A percentile compares a stretch with the other conserved stretches of the same genome.
phyloP scores from a whole-genome alignment of 2,888 invertebrate genomes.

The Lapara coniferarum region DNA sequence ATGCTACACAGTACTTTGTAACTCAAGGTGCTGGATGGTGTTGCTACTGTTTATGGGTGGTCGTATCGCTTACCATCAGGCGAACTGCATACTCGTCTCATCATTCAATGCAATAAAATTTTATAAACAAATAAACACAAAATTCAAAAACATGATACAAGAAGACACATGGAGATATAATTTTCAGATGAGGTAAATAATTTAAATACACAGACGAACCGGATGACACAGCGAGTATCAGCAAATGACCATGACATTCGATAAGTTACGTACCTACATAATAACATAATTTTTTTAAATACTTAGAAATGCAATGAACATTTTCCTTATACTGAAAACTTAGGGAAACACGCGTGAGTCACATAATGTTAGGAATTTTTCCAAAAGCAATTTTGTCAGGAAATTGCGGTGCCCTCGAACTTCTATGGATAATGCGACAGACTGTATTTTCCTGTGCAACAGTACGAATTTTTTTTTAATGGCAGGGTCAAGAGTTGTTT shows the following conservation, averaged over 20 bases:
- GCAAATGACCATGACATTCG: not conserved
- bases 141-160: too few species aligned
- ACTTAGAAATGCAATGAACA: slow-evolving; percentile 9
- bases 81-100: too few species aligned
- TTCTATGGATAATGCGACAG: not conserved
- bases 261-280: not conserved
- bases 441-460: not conserved
- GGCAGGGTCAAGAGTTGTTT: not conserved
- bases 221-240: not conserved
- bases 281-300: not conserved
- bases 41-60: too few species aligned
- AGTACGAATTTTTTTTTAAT: not conserved
- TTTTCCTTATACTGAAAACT: slow-evolving; percentile 47
- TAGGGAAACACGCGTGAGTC: slow-evolving; percentile 36
- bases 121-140: too few species aligned
- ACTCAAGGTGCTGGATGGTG: too few species aligned
- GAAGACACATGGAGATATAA: too few species aligned
- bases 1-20: too few species aligned
- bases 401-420: slow-evolving; percentile 4
- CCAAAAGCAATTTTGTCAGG: not conserved
- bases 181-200: too few species aligned
- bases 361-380: not conserved
- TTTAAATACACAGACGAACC: too few species aligned
- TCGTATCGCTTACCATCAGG: too few species aligned
- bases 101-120: too few species aligned